Base-by-base conservation (phyloP, 92 coral and sea anemone species). In the Palythoa heliodiscus region DNA sequence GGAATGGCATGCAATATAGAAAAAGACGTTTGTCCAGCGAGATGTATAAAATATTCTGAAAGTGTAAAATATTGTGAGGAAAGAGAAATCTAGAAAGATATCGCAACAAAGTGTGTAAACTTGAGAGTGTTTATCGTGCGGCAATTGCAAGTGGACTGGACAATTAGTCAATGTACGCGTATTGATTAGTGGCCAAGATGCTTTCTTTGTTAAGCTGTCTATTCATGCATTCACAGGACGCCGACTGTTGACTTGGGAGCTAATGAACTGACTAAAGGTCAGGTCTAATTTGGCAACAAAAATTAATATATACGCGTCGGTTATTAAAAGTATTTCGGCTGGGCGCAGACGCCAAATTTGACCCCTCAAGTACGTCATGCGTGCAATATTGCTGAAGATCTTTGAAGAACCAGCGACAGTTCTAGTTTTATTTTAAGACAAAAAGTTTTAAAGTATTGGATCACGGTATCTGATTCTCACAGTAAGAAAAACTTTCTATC, bases 201-300 rank as follows among this genome's bases (percentile, higher is more conserved):
- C 19, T 58, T 39, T 29, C 23, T 60, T 77, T 77, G 83, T 79
- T 79, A 4, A 14, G 60, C 40, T 64, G 84, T 79, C 84, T 78
- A n/a, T 64, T 64, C 38, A 79, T 35, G 63, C 63, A 79, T 79
- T 79, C 57, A 79, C 37, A 66, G 12, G 38, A 47, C 60, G 23
- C 43, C 43, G 57, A 79, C 61, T 79, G 23, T 79, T 63, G 73
- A 66, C 55, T 22, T 48, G 11, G 39, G 58, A 47, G 73, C 55
- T 79, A 47, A 79, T 66, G 55, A 79, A 66, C 53, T 20, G 60
- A 48, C 47, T 23, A 68, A 68, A 23, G 67, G 22, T 24, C 40
- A 8, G 22, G 2, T 14, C 15, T 68, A 23, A 10, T 10, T 11
- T 25, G 15, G 39, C 72, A 68, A 23, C 24, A 23, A 5, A 24